Evolutionary conservation across 2,797 vertebrate genomes (phyloP).

Genomic region (Betta splendens): DNA sequence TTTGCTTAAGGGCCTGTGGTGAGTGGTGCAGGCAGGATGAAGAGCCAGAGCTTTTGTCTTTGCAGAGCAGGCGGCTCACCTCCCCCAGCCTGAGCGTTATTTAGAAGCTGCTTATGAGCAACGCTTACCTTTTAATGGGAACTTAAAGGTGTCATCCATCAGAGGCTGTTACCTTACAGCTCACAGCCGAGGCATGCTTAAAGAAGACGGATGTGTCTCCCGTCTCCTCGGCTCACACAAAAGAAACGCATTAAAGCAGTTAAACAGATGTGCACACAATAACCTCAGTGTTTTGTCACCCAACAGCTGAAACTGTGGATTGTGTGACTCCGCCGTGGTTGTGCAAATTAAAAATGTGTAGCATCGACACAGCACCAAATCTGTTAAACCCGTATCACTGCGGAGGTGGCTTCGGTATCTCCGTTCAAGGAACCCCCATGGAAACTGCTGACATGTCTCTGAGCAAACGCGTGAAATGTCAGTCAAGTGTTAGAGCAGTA

Average conservation of each 20-base stretch:
- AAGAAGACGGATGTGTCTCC: conserved; percentile 51
- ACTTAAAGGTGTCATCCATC: conserved; percentile 74
- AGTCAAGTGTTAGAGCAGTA: neutral
- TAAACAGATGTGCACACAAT: neutral
- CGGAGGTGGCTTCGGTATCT: too few species aligned
- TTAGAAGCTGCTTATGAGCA: conserved; percentile 69
- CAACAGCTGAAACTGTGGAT: too few species aligned
- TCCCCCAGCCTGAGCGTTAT: conserved; percentile 26
- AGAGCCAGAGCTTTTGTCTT: conserved; percentile 12
- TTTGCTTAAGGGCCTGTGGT: conserved; percentile 8
- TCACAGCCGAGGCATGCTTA: conserved; percentile 28
- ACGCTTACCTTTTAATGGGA: conserved; percentile 69
- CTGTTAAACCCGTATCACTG: too few species aligned
- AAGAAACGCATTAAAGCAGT: neutral
- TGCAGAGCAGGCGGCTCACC: conserved; percentile 18
- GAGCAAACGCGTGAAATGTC: neutral
- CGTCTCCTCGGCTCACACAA: neutral
- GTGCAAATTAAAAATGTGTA: neutral
- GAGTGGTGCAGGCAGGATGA: conserved; percentile 4
- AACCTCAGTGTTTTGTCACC: too few species aligned
- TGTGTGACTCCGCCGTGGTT: neutral
- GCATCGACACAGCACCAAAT: neutral
- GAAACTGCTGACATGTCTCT: too few species aligned
- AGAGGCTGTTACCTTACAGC: conserved; percentile 47
- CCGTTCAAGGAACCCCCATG: too few species aligned